Conservation (phyloP, 2,888 invertebrate species). For the Aquatica leii region DNA sequence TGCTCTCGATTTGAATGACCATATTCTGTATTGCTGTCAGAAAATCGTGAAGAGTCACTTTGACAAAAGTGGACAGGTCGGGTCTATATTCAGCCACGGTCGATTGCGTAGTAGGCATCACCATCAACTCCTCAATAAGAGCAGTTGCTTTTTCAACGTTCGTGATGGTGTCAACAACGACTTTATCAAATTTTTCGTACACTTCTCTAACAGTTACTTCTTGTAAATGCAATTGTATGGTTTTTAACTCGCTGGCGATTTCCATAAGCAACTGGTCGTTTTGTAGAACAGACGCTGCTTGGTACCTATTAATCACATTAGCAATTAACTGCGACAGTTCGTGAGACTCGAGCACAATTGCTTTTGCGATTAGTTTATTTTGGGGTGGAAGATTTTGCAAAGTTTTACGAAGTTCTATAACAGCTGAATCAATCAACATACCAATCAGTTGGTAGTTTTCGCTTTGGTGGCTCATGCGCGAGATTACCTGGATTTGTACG, state of each 20-base stretch:
- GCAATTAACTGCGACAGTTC: conserved; percentile 16
- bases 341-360: conserved; percentile 16
- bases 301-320: conserved; percentile 18
- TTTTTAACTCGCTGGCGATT: conserved; percentile 18
- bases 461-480: conserved; percentile 1
- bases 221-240: conserved; percentile 13
- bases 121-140: conserved; percentile 17
- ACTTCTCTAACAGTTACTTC: background rate
- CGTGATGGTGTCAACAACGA: background rate
- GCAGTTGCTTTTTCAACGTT: conserved; percentile 8
- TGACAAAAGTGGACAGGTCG: conserved; percentile 10
- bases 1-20: conserved; percentile 15
- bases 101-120: background rate
- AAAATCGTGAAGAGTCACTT: conserved; percentile 16
- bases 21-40: conserved; percentile 17
- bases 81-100: conserved; percentile 1
- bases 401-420: conserved; percentile 11
- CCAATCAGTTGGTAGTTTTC: conserved; percentile 4
- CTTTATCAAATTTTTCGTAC: background rate
- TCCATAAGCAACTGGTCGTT: conserved; percentile 4
- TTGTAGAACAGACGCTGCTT: conserved; percentile 7
- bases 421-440: conserved; percentile 13
- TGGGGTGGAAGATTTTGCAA: conserved; percentile 5
- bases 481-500: conserved; percentile 11
- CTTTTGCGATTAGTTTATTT: conserved; percentile 10